A percentile compares a stretch with the other conserved stretches of the same genome.
phyloP scores from a whole-genome alignment of 2,113 vertebrate genomes.

The Psammodynastes pulverulentus region DNA sequence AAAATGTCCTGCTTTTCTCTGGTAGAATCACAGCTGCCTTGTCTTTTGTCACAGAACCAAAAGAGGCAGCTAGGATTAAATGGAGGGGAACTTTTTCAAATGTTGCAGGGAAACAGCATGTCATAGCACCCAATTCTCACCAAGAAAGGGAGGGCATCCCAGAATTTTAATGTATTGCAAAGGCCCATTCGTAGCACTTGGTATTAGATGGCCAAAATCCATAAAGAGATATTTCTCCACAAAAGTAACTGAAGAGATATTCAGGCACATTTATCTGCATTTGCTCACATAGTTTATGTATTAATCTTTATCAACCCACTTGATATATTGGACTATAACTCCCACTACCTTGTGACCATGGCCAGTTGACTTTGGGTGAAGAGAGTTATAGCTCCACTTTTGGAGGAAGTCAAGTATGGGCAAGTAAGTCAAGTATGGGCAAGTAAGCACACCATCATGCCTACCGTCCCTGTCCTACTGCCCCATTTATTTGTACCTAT shows the following conservation, averaged over 20 bases:
- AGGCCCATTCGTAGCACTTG: neutral
- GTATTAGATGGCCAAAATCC: neutral
- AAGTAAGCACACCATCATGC: too few relatives aligned
- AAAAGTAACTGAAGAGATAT: neutral
- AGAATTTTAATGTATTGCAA: neutral
- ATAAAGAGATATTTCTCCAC: neutral
- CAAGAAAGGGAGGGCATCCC: neutral
- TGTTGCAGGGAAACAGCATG: neutral
- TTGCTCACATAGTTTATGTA: neutral
- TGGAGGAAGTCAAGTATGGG: neutral
- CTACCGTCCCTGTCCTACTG: too few relatives aligned
- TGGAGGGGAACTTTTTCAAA: neutral
- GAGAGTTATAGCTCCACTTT: neutral
- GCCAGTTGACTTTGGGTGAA: neutral
- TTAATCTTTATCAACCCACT: neutral
- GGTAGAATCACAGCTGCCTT: neutral
- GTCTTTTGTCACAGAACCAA: neutral
- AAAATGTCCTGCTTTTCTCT: neutral
- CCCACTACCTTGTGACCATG: neutral
- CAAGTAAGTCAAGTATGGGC: too few relatives aligned
- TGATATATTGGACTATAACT: neutral
- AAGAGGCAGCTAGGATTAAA: neutral
- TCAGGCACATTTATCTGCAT: neutral
- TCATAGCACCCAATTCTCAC: neutral
- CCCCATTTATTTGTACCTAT: too few relatives aligned